Evolutionary conservation across 2,113 vertebrate genomes (phyloP).

Genomic region (Paradoxurus hermaphroditus): DNA sequence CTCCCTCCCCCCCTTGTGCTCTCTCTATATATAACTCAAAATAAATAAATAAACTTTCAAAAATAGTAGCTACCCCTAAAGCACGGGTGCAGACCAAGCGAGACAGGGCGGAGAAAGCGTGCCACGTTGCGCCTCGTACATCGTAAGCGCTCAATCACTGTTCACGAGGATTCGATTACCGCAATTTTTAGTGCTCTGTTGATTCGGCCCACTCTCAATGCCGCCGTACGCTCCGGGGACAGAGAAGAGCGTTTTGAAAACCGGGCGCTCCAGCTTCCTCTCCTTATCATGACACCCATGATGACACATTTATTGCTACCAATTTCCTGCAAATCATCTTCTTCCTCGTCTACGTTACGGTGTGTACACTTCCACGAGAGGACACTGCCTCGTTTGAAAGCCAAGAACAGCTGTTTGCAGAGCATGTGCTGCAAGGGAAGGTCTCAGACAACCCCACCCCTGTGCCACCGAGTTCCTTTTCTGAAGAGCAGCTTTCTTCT

Average conservation of each 20-base stretch:
- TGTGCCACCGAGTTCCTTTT: not conserved
- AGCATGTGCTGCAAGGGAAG: not conserved
- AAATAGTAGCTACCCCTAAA: fast-evolving
- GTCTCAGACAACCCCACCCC: not conserved
- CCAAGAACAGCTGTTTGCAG: not conserved
- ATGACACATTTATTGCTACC: not conserved
- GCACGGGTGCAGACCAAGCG: fast-evolving
- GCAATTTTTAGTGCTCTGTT: fast-evolving
- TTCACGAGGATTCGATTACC: no score
- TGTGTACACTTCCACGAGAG: not conserved
- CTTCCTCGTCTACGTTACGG: not conserved
- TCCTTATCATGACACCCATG: fast-evolving
- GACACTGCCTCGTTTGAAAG: not conserved
- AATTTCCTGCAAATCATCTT: not conserved
- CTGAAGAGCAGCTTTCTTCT: not conserved
- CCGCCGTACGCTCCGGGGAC: not conserved
- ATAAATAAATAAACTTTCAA: no score
- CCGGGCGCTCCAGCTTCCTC: not conserved
- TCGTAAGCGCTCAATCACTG: fast-evolving
- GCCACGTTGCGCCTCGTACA: fast-evolving
- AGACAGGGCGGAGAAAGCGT: fast-evolving
- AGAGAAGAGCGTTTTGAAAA: not conserved
- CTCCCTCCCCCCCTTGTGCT: no score
- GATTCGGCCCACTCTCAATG: fast-evolving
- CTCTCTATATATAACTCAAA: no score